phyloP scores from a whole-genome alignment of 2,888 invertebrate species.

The Artemia sp. region DNA sequence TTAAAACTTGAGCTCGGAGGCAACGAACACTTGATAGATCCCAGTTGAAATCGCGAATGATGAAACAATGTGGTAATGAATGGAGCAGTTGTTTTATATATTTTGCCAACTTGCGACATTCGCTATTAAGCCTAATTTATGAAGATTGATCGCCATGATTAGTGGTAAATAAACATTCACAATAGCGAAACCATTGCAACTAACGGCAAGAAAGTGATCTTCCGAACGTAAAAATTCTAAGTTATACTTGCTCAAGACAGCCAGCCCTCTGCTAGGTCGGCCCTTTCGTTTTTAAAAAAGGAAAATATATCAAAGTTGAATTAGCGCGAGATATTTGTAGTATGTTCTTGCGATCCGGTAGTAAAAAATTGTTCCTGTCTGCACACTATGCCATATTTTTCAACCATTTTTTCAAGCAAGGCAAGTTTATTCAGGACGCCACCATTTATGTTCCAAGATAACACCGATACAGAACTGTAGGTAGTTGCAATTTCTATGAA shows the following conservation, averaged over 20 bases:
- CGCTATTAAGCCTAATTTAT: neutral
- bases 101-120: neutral
- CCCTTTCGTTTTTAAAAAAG: neutral
- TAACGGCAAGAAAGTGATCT: neutral
- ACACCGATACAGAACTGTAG: too few relatives aligned
- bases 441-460: too few relatives aligned
- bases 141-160: neutral
- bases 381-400: too few relatives aligned
- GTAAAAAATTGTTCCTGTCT: too few relatives aligned
- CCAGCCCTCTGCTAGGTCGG: neutral
- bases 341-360: neutral
- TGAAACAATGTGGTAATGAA: neutral
- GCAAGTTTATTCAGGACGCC: too few relatives aligned
- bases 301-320: neutral
- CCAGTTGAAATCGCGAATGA: too few relatives aligned
- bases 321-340: neutral
- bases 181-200: neutral
- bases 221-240: neutral
- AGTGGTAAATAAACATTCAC: too few relatives aligned
- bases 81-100: slow-evolving; percentile 1
- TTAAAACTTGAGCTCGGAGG: neutral
- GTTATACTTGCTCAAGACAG: neutral
- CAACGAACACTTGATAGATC: neutral
- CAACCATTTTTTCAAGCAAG: too few relatives aligned
- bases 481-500: too few relatives aligned